phyloP scores from a whole-genome alignment of 1,140 invertebrate genomes.

The Apis dorsata region DNA sequence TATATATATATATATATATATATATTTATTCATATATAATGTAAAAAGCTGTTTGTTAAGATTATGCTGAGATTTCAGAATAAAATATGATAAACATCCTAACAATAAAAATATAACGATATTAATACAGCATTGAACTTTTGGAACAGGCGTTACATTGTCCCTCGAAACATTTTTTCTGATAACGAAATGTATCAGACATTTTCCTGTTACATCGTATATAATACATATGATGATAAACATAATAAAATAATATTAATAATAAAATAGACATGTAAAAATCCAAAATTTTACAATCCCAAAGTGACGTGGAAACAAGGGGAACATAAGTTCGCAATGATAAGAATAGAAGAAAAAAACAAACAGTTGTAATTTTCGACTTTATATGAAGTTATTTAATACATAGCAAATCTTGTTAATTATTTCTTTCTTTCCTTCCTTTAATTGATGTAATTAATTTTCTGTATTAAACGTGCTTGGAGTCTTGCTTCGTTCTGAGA shows the following conservation, averaged over 20 bases:
- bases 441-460: background rate
- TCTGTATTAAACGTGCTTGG: slow-evolving; percentile 26
- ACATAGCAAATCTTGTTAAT: slow-evolving; percentile 25
- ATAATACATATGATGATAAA: slow-evolving; percentile 10
- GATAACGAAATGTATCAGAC: background rate
- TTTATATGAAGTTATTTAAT: slow-evolving; percentile 34
- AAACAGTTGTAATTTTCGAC: slow-evolving; percentile 16
- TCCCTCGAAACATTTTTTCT: slow-evolving; percentile 3
- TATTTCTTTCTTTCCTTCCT: background rate
- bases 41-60: slow-evolving; percentile 29
- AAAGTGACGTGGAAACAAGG: slow-evolving; percentile 58
- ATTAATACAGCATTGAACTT: slow-evolving; percentile 17
- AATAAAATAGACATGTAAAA: slow-evolving; percentile 20
- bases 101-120: slow-evolving; percentile 38
- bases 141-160: slow-evolving; percentile 23
- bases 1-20: background rate
- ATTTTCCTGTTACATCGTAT: slow-evolving; percentile 12
- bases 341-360: slow-evolving; percentile 10
- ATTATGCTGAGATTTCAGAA: slow-evolving; percentile 17
- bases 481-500: slow-evolving; percentile 60
- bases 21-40: slow-evolving; percentile 19
- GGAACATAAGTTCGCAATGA: slow-evolving; percentile 29
- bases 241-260: slow-evolving; percentile 26
- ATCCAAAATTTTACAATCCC: slow-evolving; percentile 5
- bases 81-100: slow-evolving; percentile 14